Evolutionary conservation across 53 echinoderm and acorn worm species (phyloP), one percentile per base, ranked within the genome.

Genomic region (Hippasteria phrygiana): DNA sequence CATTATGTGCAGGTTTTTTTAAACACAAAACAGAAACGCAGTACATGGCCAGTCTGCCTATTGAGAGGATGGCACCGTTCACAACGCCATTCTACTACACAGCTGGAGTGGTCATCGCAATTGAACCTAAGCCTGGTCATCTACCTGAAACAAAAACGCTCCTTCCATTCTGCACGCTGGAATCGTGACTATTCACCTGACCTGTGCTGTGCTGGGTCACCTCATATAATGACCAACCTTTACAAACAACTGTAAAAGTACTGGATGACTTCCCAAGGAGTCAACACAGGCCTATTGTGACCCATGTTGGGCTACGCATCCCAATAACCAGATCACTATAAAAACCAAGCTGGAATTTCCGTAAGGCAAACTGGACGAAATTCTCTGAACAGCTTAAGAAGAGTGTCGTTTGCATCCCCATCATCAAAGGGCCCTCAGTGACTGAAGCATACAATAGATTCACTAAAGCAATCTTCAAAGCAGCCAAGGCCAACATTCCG

Each of bases 1-100:
- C 48, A 63, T 88, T 29, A 88, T 51, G 39, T 91, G 91, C 84
- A 80, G 83, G 88, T 55, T 54, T 17, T 75, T n/a, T 90, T 50
- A 76, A 93, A 14, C 91, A 91, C 47, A 93, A 89, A 35, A 33
- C 51, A 31, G 89, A 93, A 42, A 77, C 71, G 3, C 89, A 93
- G 76, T 41, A 38, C 43, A 89, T 93, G 93, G 86, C 89, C 18
- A 71, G 75, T 65, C 62, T 89, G 24, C 93, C 89, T 36, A 26
- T 4, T 32, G 93, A 93, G 72, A 93, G 92, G 76, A 56, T 88
- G 72, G 56, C 82, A 2, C 82, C 92, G 33, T 73, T 70, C 43
- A 77, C 91, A 27, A 82, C 88, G 32, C 93, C 88, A 41, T 93
- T 93, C 55, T 54, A 88, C 50, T 88, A 40, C 56, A 90, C 93